Conservation (phyloP, 2,888 invertebrate species). For the Zaprionus bogoriensis region DNA sequence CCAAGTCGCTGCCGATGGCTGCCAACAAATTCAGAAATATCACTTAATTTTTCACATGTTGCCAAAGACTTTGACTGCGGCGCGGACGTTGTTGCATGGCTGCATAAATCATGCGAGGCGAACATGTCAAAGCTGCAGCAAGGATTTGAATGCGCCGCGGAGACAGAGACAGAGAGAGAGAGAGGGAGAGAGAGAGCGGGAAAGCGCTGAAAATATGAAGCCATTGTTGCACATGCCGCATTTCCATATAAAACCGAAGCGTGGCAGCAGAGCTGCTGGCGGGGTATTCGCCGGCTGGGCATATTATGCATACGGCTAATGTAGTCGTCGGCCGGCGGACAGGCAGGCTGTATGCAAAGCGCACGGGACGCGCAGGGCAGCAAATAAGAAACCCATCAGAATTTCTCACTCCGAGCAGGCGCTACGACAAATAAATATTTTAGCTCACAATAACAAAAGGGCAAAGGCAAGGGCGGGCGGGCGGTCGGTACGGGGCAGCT, state of each 20-base stretch:
- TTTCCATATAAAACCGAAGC: constrained; percentile 74
- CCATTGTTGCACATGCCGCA: constrained; percentile 67
- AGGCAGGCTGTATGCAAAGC: constrained; percentile 60
- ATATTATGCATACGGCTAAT: constrained; percentile 74
- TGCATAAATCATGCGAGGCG: constrained; percentile 73
- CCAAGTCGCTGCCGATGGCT: constrained; percentile 40
- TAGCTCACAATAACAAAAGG: constrained; percentile 78
- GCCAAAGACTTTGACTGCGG: constrained; percentile 13
- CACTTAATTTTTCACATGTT: constrained; percentile 76
- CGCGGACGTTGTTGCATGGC: constrained; percentile 57
- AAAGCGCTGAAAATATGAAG: constrained; percentile 73
- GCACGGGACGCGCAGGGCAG: constrained; percentile 41
- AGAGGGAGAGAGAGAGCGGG: constrained; percentile 36
- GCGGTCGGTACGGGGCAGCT: background rate
- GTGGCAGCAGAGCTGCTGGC: constrained; percentile 20
- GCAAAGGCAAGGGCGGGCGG: constrained; percentile 6
- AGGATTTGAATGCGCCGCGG: constrained; percentile 72
- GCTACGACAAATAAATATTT: constrained; percentile 81
- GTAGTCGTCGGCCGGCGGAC: constrained; percentile 65
- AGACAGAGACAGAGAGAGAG: constrained; percentile 25
- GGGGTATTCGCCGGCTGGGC: constrained; percentile 13
- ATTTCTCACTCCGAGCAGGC: constrained; percentile 79
- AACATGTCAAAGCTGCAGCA: constrained; percentile 75
- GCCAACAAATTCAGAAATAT: constrained; percentile 77
- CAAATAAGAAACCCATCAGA: constrained; percentile 78